Conservation (phyloP, 2,113 vertebrate genomes). For the Zosterops lateralis region DNA sequence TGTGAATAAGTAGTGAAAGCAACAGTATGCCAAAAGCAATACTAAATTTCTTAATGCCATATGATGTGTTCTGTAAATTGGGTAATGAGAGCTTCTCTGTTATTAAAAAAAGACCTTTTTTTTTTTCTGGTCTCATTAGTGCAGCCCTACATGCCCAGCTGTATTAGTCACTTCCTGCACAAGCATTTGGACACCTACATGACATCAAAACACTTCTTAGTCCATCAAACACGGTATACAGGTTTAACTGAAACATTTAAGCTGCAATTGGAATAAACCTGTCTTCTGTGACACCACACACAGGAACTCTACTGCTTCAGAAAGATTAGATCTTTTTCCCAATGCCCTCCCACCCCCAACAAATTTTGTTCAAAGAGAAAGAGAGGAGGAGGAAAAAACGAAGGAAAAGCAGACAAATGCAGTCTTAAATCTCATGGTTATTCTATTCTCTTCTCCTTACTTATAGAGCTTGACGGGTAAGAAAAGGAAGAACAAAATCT, state of each 20-base stretch:
- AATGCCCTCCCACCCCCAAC: fast-evolving
- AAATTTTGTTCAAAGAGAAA: neutral
- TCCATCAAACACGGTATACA: neutral
- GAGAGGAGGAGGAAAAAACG: neutral
- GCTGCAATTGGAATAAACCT: neutral
- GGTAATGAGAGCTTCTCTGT: neutral
- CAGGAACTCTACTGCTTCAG: neutral
- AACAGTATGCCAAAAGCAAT: neutral
- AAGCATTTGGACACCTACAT: neutral
- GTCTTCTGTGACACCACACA: neutral
- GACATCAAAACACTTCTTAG: neutral
- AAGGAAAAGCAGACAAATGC: neutral
- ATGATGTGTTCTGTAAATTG: neutral
- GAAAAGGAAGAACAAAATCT: neutral
- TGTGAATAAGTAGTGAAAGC: neutral
- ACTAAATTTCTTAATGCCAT: neutral
- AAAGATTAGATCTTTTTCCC: neutral
- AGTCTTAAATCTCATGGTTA: neutral
- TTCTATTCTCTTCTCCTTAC: neutral
- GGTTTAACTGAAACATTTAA: neutral
- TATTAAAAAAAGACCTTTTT: neutral
- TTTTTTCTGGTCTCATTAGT: neutral
- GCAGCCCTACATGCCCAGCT: neutral
- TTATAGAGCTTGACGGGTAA: neutral
- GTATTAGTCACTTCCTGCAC: neutral